Evolutionary conservation across 2,797 vertebrate species (phyloP).

Genomic region (Podargus strigoides): DNA sequence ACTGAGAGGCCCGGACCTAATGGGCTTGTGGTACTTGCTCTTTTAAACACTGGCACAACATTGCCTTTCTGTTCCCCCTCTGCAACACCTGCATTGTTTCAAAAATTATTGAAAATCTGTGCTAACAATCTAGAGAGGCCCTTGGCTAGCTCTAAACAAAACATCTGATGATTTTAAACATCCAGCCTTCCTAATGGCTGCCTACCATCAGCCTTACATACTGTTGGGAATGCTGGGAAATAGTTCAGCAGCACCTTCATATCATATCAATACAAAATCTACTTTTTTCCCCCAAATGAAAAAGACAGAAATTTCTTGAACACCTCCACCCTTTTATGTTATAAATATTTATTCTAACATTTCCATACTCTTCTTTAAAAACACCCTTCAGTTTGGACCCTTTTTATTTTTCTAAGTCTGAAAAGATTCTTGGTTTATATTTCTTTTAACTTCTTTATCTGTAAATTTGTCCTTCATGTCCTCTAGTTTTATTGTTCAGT

Average conservation of each 20-base stretch:
- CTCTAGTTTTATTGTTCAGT: not conserved
- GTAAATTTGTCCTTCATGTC: not conserved
- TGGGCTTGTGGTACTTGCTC: not conserved
- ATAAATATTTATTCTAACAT: not conserved
- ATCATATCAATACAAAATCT: not conserved
- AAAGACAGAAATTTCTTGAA: not conserved
- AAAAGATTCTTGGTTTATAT: not conserved
- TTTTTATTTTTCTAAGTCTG: not conserved
- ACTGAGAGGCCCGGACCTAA: not conserved
- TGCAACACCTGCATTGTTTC: not conserved
- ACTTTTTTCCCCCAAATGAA: not conserved
- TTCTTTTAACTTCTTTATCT: not conserved
- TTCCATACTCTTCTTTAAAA: not conserved
- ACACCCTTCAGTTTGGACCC: fast-evolving
- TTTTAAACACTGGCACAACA: not conserved
- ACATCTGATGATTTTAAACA: not conserved
- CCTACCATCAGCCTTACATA: not conserved
- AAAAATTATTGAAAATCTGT: not conserved
- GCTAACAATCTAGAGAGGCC: not conserved
- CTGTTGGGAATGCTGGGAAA: not conserved
- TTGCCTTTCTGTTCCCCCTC: not conserved
- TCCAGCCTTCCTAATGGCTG: not conserved
- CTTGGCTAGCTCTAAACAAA: not conserved
- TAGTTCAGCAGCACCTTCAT: not conserved
- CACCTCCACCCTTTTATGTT: not conserved